Percentiles rank a stretch among this genome's conserved stretches.
Evolutionary conservation across 2,888 invertebrate species (phyloP).

Genomic region (Metacarcinus magister): DNA sequence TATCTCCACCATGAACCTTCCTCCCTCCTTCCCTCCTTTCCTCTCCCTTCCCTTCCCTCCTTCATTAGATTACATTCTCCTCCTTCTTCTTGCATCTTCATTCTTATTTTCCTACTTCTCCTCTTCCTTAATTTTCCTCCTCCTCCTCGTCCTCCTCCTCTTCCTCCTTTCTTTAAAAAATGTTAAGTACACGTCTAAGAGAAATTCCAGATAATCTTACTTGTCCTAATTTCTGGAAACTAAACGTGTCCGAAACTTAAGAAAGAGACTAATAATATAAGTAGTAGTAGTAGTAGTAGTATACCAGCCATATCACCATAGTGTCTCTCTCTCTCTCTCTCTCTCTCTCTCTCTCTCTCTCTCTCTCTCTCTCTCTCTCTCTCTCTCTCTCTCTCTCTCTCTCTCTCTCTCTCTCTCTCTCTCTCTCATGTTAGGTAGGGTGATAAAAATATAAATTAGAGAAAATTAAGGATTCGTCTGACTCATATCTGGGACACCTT

Average conservation of each 20-base stretch:
- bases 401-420: constrained; percentile 8
- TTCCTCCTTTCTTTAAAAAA: too few relatives aligned
- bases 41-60: not conserved
- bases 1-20: not conserved
- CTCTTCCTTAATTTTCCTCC: not conserved
- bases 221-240: too few relatives aligned
- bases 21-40: not conserved
- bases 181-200: too few relatives aligned
- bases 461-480: constrained; percentile 27
- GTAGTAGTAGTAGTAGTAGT: too few relatives aligned
- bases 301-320: not conserved
- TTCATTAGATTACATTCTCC: not conserved
- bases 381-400: not conserved
- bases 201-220: too few relatives aligned
- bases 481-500: not conserved
- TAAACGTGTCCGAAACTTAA: too few relatives aligned
- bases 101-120: not conserved
- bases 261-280: too few relatives aligned
- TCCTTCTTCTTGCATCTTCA: not conserved
- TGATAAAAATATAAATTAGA: not conserved
- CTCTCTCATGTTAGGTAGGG: not conserved
- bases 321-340: not conserved
- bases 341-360: not conserved
- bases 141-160: not conserved
- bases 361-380: constrained; percentile 8